Percentiles rank a stretch among this genome's conserved stretches.
Evolutionary conservation across 2,113 vertebrate genomes (phyloP).

Genomic region (Gambusia affinis): DNA sequence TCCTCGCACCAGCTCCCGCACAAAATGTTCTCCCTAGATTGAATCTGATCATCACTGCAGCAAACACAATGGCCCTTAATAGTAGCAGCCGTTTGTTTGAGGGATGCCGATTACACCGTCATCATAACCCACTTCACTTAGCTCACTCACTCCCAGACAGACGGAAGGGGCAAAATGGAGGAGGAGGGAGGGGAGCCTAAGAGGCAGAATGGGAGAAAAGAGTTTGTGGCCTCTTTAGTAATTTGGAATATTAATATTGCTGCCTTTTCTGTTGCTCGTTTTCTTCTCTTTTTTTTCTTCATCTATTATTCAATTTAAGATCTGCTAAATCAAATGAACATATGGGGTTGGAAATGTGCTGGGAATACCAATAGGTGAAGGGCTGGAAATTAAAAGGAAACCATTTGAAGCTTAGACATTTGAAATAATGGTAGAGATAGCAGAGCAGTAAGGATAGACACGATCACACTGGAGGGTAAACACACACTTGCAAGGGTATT

Average conservation of each 20-base stretch:
- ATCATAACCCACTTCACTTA: conserved; percentile 80
- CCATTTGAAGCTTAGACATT: conserved; percentile 55
- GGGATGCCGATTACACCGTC: conserved; percentile 78
- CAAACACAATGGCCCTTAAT: conserved; percentile 81
- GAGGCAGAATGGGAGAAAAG: conserved; percentile 47
- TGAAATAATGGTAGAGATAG: conserved; percentile 29
- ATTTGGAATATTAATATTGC: conserved; percentile 79
- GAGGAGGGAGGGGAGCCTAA: conserved; percentile 39
- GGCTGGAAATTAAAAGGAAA: conserved; percentile 68
- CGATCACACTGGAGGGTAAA: conserved; percentile 18
- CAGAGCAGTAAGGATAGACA: conserved; percentile 26
- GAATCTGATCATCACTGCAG: conserved; percentile 78
- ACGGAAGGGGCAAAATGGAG: conserved; percentile 57
- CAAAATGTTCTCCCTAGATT: conserved; percentile 76
- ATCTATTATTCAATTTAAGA: conserved; percentile 73
- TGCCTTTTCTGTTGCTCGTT: conserved; percentile 65
- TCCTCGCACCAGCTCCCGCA: conserved; percentile 58
- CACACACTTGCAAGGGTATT: conserved; percentile 19
- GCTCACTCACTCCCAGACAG: conserved; percentile 74
- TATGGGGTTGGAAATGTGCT: conserved; percentile 61
- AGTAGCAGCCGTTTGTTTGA: conserved; percentile 77
- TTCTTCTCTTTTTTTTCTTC: conserved; percentile 49
- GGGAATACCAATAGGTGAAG: conserved; percentile 70
- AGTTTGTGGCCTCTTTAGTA: conserved; percentile 65
- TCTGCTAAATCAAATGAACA: conserved; percentile 80